Percentiles rank a stretch among this genome's conserved stretches.
phyloP scores from a whole-genome alignment of 1,140 invertebrate genomes.

The Drosophila asahinai region DNA sequence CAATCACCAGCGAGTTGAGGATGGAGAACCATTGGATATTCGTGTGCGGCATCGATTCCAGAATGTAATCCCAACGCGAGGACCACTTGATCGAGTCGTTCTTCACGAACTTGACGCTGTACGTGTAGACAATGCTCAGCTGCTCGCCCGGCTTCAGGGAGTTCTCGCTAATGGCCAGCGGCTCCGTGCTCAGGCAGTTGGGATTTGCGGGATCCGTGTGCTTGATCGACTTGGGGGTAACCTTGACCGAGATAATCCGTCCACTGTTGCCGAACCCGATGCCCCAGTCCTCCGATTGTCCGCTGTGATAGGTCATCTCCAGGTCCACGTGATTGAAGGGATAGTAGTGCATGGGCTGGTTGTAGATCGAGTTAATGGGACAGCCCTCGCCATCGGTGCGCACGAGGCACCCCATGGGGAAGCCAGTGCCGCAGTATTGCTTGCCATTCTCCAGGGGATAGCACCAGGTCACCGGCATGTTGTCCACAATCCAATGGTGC shows the following conservation, averaged over 20 bases:
- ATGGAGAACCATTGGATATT: constrained; percentile 99
- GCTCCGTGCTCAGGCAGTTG: constrained; percentile 87
- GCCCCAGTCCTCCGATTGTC: constrained; percentile 93
- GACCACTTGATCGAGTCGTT: constrained; percentile 98
- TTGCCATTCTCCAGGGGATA: constrained; percentile 91
- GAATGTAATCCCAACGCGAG: constrained; percentile 99
- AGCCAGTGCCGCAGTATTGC: constrained; percentile 96
- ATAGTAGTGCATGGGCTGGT: constrained; percentile 92
- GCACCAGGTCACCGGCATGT: constrained; percentile 99
- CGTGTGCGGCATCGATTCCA: constrained; percentile 98
- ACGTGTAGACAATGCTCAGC: constrained; percentile 93
- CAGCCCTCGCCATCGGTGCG: constrained; percentile 83
- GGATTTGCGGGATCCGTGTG: constrained; percentile 86
- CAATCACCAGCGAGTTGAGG: constrained; percentile 95
- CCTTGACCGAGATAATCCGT: constrained; percentile 93
- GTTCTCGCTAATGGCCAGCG: constrained; percentile 89
- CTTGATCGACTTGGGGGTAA: constrained; percentile 92
- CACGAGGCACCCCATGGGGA: constrained; percentile 98
- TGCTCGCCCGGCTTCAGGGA: constrained; percentile 86
- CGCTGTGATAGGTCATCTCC: constrained; percentile 96
- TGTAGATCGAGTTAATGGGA: constrained; percentile 86
- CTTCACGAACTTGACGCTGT: constrained; percentile 92
- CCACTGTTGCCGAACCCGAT: constrained; percentile 92
- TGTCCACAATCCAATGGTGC: constrained; percentile 99
- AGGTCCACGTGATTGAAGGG: constrained; percentile 99